Evolutionary conservation across 2,113 vertebrate species (phyloP).

Genomic region (Pungitius pungitius): DNA sequence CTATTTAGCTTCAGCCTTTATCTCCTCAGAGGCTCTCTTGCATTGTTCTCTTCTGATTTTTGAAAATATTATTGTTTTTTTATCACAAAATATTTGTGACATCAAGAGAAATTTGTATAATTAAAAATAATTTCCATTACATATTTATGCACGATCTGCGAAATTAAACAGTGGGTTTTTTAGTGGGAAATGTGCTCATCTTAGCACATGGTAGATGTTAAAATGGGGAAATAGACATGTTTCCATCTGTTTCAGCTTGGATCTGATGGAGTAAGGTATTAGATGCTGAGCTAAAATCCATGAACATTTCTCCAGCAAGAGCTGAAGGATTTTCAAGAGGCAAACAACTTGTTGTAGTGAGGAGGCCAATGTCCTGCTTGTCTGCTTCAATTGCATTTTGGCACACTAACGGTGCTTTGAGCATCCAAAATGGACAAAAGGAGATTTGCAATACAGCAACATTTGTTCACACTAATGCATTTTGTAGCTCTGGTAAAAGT

Average conservation of each 20-base stretch:
- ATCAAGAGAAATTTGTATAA: neutral
- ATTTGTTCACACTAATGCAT: no score
- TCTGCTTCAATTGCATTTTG: neutral
- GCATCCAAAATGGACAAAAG: neutral
- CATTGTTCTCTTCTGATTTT: neutral
- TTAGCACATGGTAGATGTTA: no score
- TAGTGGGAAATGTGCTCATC: no score
- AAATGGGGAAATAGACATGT: no score
- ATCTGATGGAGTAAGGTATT: no score
- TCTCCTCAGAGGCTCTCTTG: neutral
- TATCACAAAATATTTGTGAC: no score
- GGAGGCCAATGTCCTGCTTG: neutral
- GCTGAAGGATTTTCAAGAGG: no score
- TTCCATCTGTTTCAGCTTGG: no score
- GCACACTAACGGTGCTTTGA: neutral
- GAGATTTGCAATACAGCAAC: neutral
- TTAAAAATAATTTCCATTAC: neutral
- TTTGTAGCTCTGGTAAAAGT: no score
- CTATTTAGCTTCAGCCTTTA: neutral
- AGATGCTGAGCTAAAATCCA: no score
- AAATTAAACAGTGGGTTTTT: neutral
- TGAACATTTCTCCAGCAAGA: no score
- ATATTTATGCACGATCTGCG: neutral
- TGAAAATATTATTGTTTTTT: neutral
- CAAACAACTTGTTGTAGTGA: no score